Percentiles rank a stretch among this genome's conserved stretches.
These are phyloP conservation scores for Saiga tatarica DNA, from an alignment of 2,113 vertebrate genomes.

Conservation along the genomic window DNA sequence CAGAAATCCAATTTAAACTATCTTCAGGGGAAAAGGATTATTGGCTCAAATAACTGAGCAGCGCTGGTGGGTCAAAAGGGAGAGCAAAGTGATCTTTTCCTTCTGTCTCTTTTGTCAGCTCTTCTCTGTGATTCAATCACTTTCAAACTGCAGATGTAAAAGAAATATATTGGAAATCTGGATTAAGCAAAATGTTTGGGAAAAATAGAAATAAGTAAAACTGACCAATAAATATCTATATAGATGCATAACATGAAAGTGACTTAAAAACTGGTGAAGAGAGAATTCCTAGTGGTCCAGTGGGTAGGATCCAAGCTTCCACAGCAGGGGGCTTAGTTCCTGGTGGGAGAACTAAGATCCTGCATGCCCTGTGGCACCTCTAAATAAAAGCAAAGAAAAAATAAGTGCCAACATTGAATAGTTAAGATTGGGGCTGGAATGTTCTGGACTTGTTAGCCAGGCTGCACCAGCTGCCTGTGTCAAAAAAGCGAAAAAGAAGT, in stretches of 20 bases:
- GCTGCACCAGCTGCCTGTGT: background rate
- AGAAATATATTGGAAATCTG: background rate
- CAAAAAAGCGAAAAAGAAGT: background rate
- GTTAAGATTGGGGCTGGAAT: conserved; percentile 39
- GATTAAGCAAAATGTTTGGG: background rate
- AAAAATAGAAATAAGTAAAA: background rate
- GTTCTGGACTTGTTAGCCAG: conserved; percentile 12
- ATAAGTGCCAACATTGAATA: background rate
- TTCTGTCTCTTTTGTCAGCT: background rate
- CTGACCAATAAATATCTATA: background rate
- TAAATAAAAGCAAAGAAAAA: background rate
- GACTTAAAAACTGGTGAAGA: background rate
- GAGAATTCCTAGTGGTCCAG: background rate
- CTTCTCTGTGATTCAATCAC: background rate
- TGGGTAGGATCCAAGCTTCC: background rate
- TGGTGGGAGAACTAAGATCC: background rate
- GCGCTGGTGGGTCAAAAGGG: background rate
- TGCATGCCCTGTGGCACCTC: background rate
- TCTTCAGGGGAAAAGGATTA: background rate
- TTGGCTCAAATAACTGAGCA: background rate
- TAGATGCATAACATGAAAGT: background rate
- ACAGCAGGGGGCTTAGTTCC: background rate
- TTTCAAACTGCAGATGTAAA: background rate
- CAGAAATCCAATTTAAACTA: background rate
- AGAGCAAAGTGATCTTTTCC: background rate